Evolutionary conservation across 2,797 vertebrate species (phyloP), one percentile per base, ranked within the genome.

Genomic region (Sandelia bainsii): DNA sequence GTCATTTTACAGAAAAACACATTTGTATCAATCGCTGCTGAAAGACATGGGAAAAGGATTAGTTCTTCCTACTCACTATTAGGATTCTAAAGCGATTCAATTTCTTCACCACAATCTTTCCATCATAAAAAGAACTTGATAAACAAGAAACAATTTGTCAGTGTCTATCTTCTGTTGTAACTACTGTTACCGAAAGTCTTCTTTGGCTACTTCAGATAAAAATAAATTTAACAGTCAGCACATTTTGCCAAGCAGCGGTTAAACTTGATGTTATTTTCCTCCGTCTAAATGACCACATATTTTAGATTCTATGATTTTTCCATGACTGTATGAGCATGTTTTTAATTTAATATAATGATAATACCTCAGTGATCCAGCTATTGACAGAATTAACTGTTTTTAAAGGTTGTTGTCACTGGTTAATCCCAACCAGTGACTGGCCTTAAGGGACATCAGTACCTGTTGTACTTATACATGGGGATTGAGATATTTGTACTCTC

Each of bases 401-500:
- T 50, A 61, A 62, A 61, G 57, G 27, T 20, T 2, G 34, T 8
- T 62, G 42, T 57, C 42, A 45, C 6, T 60, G 66, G 54, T 87
- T 89, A 11, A 88, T n/a, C n/a, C n/a, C n/a, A n/a, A 17, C 59
- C 46, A 68, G 17, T 64, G 52, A 69, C 45, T 58, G 44, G 54
- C 60, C 49, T 45, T 29, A 39, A 20, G 6, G 46, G 72, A 82
- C 86, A 64, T 74, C 75, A 81, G 56, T 58, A 61, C 22, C 59
- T 70, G 73, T 42, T 69, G 67, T 78, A 74, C 71, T 71, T 61
- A 73, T 39, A 64, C 61, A 77, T 52, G 32, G 50, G 71, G 73
- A 80, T 69, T 75, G 72, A 71, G 72, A 32, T 82, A 73, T 78
- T 81, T 68, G 71, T 78, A 60, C 66, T 72, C 67, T 62, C 59